These are phyloP conservation scores for Pollicipes pollicipes DNA, from an alignment of 1,140 invertebrate species.

Conservation along the genomic window DNA sequence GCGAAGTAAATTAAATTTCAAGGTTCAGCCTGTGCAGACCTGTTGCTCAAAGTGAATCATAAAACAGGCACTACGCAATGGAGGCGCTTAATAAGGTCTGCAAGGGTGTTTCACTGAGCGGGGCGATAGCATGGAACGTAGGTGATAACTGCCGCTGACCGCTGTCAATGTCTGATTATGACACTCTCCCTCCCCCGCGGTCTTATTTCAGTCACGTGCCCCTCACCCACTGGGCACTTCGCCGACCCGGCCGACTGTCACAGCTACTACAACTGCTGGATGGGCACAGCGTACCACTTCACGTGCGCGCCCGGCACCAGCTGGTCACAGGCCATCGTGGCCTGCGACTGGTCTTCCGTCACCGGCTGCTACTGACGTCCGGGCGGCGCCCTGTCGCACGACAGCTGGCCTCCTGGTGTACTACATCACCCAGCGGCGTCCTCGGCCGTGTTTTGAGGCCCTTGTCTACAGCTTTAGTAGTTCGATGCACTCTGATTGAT, in stretches of 20 bases:
- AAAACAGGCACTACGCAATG: no score
- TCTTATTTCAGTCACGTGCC: background rate
- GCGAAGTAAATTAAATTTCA: no score
- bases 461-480: no score
- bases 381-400: no score
- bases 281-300: background rate
- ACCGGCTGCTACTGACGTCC: slow-evolving; percentile 1
- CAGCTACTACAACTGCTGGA: background rate
- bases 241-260: background rate
- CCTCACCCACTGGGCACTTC: background rate
- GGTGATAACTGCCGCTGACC: background rate
- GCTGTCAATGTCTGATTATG: background rate
- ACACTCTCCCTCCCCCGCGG: no score
- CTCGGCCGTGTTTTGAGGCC: no score
- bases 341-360: background rate
- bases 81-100: background rate
- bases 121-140: no score
- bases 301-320: background rate
- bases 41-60: no score
- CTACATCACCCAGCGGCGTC: no score
- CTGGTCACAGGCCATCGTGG: background rate
- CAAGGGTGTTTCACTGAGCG: no score
- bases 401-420: no score
- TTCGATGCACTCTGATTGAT: no score
- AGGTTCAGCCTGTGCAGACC: background rate